A percentile compares a stretch with the other conserved stretches of the same genome.
These are phyloP conservation scores for Clavelina lepadiformis DNA, from an alignment of 23 tunicate genomes.

Conservation along the genomic window DNA sequence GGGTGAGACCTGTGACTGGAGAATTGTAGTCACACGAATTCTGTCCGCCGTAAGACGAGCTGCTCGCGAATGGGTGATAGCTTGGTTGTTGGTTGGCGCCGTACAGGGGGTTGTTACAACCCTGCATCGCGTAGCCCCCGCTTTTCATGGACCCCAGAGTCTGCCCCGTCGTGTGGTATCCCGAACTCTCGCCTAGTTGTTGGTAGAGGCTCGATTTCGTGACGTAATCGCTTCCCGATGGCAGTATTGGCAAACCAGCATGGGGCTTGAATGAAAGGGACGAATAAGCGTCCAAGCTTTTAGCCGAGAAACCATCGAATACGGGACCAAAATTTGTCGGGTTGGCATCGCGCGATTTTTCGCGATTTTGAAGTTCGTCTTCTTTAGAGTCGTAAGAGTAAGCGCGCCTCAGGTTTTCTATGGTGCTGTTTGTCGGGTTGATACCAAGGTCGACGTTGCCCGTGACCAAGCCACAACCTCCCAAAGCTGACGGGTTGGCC, in stretches of 20 bases:
- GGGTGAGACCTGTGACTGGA: slow-evolving; percentile 8
- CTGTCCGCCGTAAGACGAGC: slow-evolving; percentile 27
- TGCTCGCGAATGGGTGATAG: slow-evolving; percentile 31
- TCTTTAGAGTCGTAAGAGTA: slow-evolving; percentile 40
- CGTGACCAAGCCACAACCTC: slow-evolving; percentile 1
- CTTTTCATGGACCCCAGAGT: slow-evolving; percentile 16
- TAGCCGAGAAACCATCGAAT: slow-evolving; percentile 6
- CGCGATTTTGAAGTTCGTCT: not conserved
- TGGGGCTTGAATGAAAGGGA: slow-evolving; percentile 15
- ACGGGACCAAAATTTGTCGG: slow-evolving; percentile 9
- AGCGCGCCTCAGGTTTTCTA: slow-evolving; percentile 8
- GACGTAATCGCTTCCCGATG: slow-evolving; percentile 18
- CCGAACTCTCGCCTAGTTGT: slow-evolving; percentile 22
- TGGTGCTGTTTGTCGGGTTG: slow-evolving; percentile 1
- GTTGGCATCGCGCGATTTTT: not conserved
- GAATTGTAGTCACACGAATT: slow-evolving; percentile 32
- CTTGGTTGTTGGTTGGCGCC: slow-evolving; percentile 23
- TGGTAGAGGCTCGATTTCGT: slow-evolving; percentile 16
- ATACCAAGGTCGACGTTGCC: not conserved
- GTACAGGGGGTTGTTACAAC: slow-evolving; percentile 5
- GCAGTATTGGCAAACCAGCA: slow-evolving; percentile 11
- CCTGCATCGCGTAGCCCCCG: slow-evolving; percentile 11
- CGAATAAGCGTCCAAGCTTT: slow-evolving; percentile 18
- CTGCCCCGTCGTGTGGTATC: slow-evolving; percentile 17
- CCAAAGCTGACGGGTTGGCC: not conserved